A percentile compares a stretch with the other conserved stretches of the same genome.
phyloP scores from a whole-genome alignment of 1,140 invertebrate genomes.

The Drosophila pseudoananassae region DNA sequence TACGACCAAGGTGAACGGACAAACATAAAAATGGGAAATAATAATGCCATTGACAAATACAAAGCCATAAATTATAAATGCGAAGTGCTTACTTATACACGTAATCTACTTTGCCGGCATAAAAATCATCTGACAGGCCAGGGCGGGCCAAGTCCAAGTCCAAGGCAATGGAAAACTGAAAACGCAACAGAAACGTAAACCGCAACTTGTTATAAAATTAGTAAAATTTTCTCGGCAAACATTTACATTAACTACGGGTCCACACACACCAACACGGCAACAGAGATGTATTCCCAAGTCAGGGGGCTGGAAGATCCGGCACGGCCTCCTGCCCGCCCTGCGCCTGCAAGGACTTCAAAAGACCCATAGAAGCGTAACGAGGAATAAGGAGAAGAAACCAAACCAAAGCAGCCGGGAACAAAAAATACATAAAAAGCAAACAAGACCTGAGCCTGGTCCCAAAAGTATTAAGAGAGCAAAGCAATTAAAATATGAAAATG shows the following conservation, averaged over 20 bases:
- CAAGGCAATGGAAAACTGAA: slow-evolving; percentile 56
- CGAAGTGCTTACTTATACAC: slow-evolving; percentile 80
- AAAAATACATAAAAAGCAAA: slow-evolving; percentile 48
- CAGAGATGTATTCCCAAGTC: slow-evolving; percentile 18
- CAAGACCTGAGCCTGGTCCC: slow-evolving; percentile 58
- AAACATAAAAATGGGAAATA: slow-evolving; percentile 76
- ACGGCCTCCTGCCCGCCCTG: neutral
- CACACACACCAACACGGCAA: slow-evolving; percentile 20
- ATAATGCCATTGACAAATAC: slow-evolving; percentile 82
- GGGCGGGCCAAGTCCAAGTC: neutral
- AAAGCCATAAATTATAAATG: slow-evolving; percentile 83
- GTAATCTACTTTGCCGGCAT: slow-evolving; percentile 69
- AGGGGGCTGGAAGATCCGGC: slow-evolving; percentile 6
- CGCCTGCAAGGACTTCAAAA: slow-evolving; percentile 63
- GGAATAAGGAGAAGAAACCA: slow-evolving; percentile 44
- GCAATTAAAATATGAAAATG: slow-evolving; percentile 83
- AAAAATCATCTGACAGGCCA: slow-evolving; percentile 31
- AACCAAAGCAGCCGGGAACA: slow-evolving; percentile 10
- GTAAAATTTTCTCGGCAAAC: slow-evolving; percentile 81
- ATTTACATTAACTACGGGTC: slow-evolving; percentile 79
- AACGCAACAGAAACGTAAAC: slow-evolving; percentile 72
- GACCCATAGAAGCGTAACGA: slow-evolving; percentile 76
- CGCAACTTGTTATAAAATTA: slow-evolving; percentile 83
- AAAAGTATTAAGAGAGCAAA: slow-evolving; percentile 83
- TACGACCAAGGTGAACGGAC: slow-evolving; percentile 41